A percentile compares a stretch with the other conserved stretches of the same genome.
phyloP scores from a whole-genome alignment of 2,113 vertebrate genomes.

The Macaca nemestrina region DNA sequence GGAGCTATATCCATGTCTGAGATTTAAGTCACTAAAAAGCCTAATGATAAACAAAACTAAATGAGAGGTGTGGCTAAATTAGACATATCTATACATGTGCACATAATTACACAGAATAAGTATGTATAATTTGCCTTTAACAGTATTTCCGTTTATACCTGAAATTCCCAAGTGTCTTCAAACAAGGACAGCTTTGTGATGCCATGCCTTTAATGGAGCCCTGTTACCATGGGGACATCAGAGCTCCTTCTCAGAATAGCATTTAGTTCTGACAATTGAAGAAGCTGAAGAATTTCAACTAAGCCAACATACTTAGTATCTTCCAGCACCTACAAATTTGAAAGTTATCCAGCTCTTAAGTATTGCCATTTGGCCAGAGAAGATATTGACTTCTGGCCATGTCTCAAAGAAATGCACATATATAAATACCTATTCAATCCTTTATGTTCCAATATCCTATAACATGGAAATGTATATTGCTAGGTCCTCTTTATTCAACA shows the following conservation, averaged over 20 bases:
- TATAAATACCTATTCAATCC: not conserved
- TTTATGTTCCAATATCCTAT: not conserved
- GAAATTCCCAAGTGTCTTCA: conserved; percentile 62
- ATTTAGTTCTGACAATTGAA: conserved; percentile 65
- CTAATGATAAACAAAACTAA: conserved; percentile 73
- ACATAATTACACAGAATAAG: conserved; percentile 58
- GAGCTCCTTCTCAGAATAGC: conserved; percentile 62
- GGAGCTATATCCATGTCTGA: not conserved
- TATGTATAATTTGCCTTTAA: conserved; percentile 61
- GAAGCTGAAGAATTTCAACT: conserved; percentile 62
- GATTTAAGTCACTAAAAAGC: conserved; percentile 77
- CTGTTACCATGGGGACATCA: conserved; percentile 72
- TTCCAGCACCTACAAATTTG: conserved; percentile 41
- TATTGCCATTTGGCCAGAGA: conserved; percentile 22
- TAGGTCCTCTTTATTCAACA: not conserved
- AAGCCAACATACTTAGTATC: conserved; percentile 1
- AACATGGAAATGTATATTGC: not conserved
- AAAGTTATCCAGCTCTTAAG: conserved; percentile 43
- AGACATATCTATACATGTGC: conserved; percentile 38
- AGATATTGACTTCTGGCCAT: not conserved
- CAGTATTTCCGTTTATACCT: conserved; percentile 37
- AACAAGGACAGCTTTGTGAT: conserved; percentile 58
- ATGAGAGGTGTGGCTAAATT: conserved; percentile 61
- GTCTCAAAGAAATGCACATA: not conserved
- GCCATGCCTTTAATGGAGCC: conserved; percentile 67